Base-by-base conservation (phyloP, 2,888 invertebrate species). In the Anthrax anthrax region DNA sequence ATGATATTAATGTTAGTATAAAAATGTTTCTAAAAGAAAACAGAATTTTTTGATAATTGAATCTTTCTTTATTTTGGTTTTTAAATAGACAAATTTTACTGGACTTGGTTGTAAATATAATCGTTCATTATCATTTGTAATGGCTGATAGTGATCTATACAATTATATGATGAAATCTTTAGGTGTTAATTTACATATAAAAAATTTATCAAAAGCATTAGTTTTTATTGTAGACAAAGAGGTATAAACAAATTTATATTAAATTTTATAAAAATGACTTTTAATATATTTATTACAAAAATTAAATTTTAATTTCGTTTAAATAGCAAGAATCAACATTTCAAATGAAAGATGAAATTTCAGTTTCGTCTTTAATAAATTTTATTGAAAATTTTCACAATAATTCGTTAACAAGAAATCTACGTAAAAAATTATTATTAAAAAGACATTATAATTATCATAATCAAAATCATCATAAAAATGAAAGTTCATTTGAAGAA, bases 81-180 rank as follows among this genome's bases (percentile, higher is more conserved):
- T 23, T 6, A 23, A 23, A 23, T 38, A 40, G 17, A n/a, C 36
- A 13, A 10, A 39, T n/a, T 57, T 75, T 9, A 60, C 61, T 2
- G 77, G 77, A 0, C 56, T 76, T 27, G 65, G 71, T 1, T 78
- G 78, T 56, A 61, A 59, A 50, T 70, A 70, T 4, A 84, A 84
- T 60, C 67, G 65, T 53, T 76, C 77, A 14, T 59, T 84, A 43
- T 68, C 71, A 13, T 72, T 84, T 51, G 65, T 86, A 34, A 82
- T 83, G 1, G 73, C 90, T 55, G 88, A 90, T 60, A 82, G 82
- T 54, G 64, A 80, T 2, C 68, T 74, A 44, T 82, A 83, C 59
- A 76, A 77, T 54, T 78, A 86, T 62, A 65, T 84, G 32, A 62
- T 65, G 13, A 72, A 70, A 38, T 32, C 29, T 12, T 32, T 32